Conservation (phyloP, 2,797 vertebrate species). For the Gallinago nigripennis region DNA sequence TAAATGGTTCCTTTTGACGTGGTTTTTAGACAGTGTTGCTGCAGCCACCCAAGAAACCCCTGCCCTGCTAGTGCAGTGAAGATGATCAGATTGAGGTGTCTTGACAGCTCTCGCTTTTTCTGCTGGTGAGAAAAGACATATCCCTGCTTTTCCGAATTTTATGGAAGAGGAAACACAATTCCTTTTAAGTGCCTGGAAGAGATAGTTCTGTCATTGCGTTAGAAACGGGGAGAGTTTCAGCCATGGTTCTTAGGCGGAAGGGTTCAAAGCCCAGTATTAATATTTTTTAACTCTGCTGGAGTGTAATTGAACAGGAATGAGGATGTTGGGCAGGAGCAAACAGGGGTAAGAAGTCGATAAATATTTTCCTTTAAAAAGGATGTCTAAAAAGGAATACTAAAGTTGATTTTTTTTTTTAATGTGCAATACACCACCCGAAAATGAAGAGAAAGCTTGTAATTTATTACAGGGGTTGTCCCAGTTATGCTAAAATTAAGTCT, state of each 20-base stretch:
- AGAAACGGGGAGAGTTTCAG: background rate
- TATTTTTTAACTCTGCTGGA: background rate
- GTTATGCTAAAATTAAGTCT: background rate
- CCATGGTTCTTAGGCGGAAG: background rate
- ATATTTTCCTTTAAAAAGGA: background rate
- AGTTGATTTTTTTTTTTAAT: background rate
- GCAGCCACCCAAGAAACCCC: background rate
- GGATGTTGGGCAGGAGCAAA: background rate
- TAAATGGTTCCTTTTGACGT: background rate
- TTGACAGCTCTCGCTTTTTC: background rate
- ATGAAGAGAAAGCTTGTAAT: background rate
- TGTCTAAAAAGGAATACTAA: background rate
- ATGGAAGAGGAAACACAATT: background rate
- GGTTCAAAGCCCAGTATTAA: background rate
- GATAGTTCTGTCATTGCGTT: background rate
- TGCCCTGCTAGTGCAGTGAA: background rate
- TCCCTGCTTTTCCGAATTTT: slow-evolving; percentile 11
- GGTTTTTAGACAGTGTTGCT: background rate
- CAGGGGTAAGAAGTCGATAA: background rate
- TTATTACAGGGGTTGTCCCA: background rate
- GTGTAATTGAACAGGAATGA: background rate
- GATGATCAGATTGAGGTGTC: background rate
- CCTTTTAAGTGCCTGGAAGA: background rate
- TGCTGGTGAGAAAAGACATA: slow-evolving; percentile 20
- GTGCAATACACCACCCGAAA: background rate